These are phyloP conservation scores for Gavia stellata DNA, from an alignment of 2,113 vertebrate species.

Conservation along the genomic window DNA sequence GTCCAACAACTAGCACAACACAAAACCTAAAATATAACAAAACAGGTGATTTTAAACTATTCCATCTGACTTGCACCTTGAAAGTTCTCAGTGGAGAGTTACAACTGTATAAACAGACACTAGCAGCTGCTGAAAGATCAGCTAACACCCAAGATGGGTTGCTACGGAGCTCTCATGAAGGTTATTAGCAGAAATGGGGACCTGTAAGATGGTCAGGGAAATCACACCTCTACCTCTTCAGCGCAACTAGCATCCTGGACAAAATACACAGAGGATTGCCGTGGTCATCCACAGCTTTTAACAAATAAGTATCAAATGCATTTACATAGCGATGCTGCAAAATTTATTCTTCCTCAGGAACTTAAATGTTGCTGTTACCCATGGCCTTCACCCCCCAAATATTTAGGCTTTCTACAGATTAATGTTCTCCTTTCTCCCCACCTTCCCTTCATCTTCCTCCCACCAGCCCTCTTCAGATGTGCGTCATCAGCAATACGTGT, in stretches of 20 bases:
- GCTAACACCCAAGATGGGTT: neutral
- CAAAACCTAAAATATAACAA: neutral
- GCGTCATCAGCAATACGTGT: neutral
- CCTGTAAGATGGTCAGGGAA: neutral
- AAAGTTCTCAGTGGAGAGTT: neutral
- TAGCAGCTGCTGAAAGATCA: neutral
- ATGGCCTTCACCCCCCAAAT: neutral
- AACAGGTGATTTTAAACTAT: neutral
- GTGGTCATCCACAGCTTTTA: neutral
- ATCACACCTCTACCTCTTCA: neutral
- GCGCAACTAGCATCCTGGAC: neutral
- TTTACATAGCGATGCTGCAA: neutral
- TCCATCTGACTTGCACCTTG: neutral
- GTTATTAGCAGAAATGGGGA: neutral
- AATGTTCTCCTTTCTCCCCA: neutral
- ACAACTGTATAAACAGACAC: neutral
- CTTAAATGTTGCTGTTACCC: neutral
- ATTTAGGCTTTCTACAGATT: neutral
- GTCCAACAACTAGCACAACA: neutral
- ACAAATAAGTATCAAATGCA: neutral
- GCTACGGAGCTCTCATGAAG: neutral
- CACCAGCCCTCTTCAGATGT: neutral
- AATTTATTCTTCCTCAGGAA: neutral
- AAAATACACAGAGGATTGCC: neutral
- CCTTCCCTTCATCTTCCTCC: neutral